Conservation (phyloP, 2,113 vertebrate species). For the pig (Sus scrofa) region DNA sequence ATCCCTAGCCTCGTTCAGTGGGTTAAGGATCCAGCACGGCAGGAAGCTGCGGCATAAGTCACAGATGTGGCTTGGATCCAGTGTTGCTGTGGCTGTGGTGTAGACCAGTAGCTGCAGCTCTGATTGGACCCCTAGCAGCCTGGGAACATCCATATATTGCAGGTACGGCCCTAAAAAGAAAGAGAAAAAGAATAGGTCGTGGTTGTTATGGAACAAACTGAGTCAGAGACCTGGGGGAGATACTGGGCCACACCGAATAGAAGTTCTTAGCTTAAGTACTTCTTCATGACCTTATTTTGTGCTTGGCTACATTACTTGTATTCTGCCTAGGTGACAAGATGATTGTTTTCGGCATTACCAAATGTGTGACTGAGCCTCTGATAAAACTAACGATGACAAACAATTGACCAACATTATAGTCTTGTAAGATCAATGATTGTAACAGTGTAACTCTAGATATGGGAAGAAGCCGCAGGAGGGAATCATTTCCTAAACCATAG, state of each 20-base stretch:
- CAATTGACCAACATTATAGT: background rate
- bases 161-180: too few relatives aligned
- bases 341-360: background rate
- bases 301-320: background rate
- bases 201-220: background rate
- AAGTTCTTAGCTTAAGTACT: background rate
- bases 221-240: background rate
- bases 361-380: background rate
- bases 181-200: too few relatives aligned
- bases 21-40: too few relatives aligned
- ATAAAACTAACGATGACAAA: background rate
- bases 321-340: background rate
- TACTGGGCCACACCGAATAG: too few relatives aligned
- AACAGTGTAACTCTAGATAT: background rate
- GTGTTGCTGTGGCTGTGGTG: too few relatives aligned
- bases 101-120: too few relatives aligned
- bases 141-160: too few relatives aligned
- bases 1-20: too few relatives aligned
- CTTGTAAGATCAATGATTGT: background rate
- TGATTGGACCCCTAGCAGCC: too few relatives aligned
- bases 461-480: background rate
- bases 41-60: too few relatives aligned
- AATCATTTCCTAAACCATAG: background rate
- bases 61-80: too few relatives aligned
- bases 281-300: background rate